Evolutionary conservation across 2,113 vertebrate genomes (phyloP).

Genomic region (Solea senegalensis): DNA sequence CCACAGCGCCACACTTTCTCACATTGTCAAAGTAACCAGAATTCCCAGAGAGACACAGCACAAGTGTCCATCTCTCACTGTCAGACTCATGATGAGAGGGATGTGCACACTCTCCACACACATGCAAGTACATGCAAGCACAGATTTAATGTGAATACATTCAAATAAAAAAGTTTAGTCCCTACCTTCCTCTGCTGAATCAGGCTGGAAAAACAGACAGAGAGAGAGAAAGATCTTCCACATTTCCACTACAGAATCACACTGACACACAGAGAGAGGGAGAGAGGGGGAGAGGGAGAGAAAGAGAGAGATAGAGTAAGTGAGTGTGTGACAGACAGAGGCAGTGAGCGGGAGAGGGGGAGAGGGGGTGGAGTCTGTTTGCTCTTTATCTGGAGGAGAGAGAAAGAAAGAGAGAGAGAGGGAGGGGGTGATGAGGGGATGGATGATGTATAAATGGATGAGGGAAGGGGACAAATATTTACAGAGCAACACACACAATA

Average conservation of each 20-base stretch:
- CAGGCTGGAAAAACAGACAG: slow-evolving; percentile 79
- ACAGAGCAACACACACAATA: slow-evolving; percentile 51
- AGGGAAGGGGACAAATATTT: slow-evolving; percentile 69
- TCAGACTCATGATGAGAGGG: slow-evolving; percentile 21
- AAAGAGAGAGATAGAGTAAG: slow-evolving; percentile 58
- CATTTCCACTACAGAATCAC: slow-evolving; percentile 82
- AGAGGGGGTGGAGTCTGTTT: slow-evolving; percentile 75
- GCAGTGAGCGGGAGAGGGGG: slow-evolving; percentile 54
- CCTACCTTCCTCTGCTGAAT: slow-evolving; percentile 85
- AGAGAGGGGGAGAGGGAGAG: slow-evolving; percentile 68
- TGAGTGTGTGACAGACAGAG: slow-evolving; percentile 42
- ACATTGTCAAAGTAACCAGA: slow-evolving; percentile 34
- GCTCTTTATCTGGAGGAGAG: slow-evolving; percentile 67
- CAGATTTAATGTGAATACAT: background rate
- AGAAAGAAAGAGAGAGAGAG: slow-evolving; percentile 53
- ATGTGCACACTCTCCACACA: slow-evolving; percentile 16
- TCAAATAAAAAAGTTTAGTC: slow-evolving; percentile 54
- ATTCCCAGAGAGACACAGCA: slow-evolving; percentile 20
- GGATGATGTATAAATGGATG: slow-evolving; percentile 52
- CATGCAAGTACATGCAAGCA: background rate
- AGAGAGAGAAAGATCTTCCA: slow-evolving; percentile 82
- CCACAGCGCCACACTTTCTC: slow-evolving; percentile 25
- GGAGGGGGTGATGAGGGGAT: slow-evolving; percentile 17
- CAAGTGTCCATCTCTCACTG: slow-evolving; percentile 45
- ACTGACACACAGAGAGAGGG: slow-evolving; percentile 74